phyloP scores from a whole-genome alignment of 2,888 invertebrate species.

The Drosophila merina region DNA sequence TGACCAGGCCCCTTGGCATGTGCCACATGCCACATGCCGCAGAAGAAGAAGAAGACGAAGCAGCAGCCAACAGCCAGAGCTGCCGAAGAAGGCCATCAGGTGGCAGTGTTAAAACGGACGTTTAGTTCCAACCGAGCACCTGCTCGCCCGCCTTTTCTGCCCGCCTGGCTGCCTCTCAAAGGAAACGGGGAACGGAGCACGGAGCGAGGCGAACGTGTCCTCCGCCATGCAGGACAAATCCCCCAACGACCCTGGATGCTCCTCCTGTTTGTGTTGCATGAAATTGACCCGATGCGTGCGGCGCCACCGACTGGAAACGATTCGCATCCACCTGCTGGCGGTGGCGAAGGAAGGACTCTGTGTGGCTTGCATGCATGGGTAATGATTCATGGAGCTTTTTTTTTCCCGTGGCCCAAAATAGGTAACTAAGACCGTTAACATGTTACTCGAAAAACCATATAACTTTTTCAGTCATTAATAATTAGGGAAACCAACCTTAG shows the following conservation, averaged over 20 bases:
- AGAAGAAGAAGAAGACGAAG: neutral
- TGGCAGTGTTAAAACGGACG: constrained; percentile 66
- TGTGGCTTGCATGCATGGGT: constrained; percentile 20
- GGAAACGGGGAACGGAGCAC: constrained; percentile 30
- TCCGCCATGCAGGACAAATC: constrained; percentile 57
- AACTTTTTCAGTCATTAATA: neutral
- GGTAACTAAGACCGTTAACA: neutral
- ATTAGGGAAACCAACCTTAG: neutral
- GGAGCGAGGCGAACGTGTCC: constrained; percentile 58
- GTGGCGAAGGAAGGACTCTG: constrained; percentile 21
- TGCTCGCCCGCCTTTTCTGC: constrained; percentile 61
- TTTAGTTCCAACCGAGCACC: constrained; percentile 78
- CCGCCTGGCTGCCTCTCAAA: constrained; percentile 57
- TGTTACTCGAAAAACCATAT: neutral
- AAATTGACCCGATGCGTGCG: constrained; percentile 76
- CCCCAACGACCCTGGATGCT: constrained; percentile 2
- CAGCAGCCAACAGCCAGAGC: neutral
- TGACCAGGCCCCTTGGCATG: constrained; percentile 66
- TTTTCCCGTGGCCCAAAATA: neutral
- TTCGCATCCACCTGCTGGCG: constrained; percentile 2
- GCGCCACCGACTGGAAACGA: constrained; percentile 30
- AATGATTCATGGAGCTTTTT: constrained; percentile 30
- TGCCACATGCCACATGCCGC: constrained; percentile 34
- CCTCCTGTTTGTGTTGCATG: constrained; percentile 61
- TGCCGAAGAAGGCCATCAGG: constrained; percentile 39